Conservation (phyloP, 2,113 vertebrate genomes). For the Candoia aspera region DNA sequence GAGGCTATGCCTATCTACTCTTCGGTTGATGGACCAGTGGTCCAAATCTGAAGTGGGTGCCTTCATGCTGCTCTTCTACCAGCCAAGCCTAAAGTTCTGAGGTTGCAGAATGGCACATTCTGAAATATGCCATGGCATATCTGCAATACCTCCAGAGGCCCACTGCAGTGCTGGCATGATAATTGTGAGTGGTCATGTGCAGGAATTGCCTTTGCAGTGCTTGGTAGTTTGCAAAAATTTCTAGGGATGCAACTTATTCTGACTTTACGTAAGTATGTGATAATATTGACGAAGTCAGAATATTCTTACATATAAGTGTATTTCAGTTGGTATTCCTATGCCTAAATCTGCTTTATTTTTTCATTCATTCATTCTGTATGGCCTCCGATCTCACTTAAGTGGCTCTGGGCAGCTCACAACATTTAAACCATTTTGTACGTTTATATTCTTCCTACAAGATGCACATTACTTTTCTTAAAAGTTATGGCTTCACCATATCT, state of each 20-base stretch:
- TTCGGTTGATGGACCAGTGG: not conserved
- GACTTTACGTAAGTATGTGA: too few relatives aligned
- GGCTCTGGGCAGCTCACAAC: not conserved
- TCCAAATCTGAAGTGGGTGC: not conserved
- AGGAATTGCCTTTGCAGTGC: not conserved
- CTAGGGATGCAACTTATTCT: not conserved
- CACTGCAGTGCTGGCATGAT: conserved; percentile 17
- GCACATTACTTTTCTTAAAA: not conserved
- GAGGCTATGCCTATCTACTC: not conserved
- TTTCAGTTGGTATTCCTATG: not conserved
- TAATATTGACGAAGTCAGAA: not conserved
- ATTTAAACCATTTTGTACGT: not conserved
- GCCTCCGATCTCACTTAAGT: not conserved
- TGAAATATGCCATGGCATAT: not conserved
- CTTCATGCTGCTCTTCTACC: not conserved
- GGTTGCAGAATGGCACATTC: not conserved
- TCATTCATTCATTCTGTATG: not conserved
- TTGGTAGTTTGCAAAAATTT: not conserved
- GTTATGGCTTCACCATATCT: not conserved
- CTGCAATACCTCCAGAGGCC: conserved; percentile 4
- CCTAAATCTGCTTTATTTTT: not conserved
- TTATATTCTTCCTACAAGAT: not conserved
- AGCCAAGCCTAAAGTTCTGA: not conserved
- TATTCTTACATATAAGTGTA: not conserved
- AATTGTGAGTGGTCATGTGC: not conserved